These are phyloP conservation scores for Stigmatopora nigra DNA, from an alignment of 2,113 vertebrate genomes.

Conservation along the genomic window DNA sequence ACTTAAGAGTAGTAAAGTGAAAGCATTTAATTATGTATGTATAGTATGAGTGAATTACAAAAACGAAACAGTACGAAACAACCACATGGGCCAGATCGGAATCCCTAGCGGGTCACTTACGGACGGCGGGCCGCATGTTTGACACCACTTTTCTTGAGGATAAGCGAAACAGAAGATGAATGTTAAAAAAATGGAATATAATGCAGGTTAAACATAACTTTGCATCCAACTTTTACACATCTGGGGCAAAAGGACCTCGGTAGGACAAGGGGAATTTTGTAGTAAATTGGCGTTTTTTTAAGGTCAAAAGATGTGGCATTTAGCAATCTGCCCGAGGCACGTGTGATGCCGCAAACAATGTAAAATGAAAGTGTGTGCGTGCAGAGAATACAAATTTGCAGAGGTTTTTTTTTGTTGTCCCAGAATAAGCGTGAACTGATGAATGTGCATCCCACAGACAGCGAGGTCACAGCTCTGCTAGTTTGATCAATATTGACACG, in stretches of 20 bases:
- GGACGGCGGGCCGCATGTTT: too few species aligned
- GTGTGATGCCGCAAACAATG: constrained; percentile 2
- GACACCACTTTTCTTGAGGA: too few species aligned
- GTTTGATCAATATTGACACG: constrained; percentile 58
- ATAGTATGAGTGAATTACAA: too few species aligned
- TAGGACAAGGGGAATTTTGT: background rate
- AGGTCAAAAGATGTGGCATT: background rate
- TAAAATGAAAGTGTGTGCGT: constrained; percentile 3
- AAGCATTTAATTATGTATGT: too few species aligned
- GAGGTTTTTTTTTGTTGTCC: constrained; percentile 35
- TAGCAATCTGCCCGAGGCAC: background rate
- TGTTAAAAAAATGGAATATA: background rate
- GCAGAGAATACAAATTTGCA: constrained; percentile 19
- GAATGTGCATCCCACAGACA: constrained; percentile 35
- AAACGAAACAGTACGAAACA: too few species aligned
- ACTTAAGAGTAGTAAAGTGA: too few species aligned
- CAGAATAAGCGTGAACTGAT: constrained; percentile 27
- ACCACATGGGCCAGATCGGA: too few species aligned
- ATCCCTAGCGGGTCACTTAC: too few species aligned
- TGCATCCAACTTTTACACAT: background rate
- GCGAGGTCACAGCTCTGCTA: constrained; percentile 52
- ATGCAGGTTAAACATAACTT: background rate
- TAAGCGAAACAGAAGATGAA: too few species aligned
- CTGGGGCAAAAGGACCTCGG: background rate
- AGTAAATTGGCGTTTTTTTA: background rate